phyloP scores from a whole-genome alignment of 2,797 vertebrate species.

The Rhabdophis nuchalis region DNA sequence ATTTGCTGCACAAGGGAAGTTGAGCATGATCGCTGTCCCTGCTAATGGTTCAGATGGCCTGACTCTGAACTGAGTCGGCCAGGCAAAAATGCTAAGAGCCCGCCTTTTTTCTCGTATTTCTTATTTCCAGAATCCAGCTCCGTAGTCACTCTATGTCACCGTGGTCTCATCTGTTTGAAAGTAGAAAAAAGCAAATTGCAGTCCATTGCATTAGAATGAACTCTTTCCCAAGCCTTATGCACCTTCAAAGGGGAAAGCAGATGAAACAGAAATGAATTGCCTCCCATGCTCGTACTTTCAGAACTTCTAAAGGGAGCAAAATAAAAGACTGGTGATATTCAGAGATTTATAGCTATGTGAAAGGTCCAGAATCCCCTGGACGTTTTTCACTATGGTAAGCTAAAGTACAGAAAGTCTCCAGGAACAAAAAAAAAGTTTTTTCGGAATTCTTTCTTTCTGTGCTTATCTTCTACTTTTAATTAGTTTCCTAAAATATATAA shows the following conservation, averaged over 20 bases:
- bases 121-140: neutral
- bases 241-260: neutral
- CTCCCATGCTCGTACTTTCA: neutral
- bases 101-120: neutral
- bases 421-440: conserved; percentile 32
- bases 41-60: neutral
- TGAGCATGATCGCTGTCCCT: neutral
- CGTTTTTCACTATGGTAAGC: conserved; percentile 17
- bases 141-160: neutral
- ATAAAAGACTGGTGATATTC: neutral
- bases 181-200: neutral
- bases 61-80: neutral
- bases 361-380: conserved; percentile 4
- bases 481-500: conserved; percentile 52
- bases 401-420: neutral
- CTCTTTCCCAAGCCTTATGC: neutral
- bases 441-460: conserved; percentile 17
- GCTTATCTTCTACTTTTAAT: conserved; percentile 58
- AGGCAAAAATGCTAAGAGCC: neutral
- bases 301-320: neutral
- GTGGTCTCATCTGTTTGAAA: neutral
- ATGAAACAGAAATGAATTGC: neutral
- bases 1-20: neutral
- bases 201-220: neutral
- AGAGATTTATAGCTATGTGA: neutral